These are phyloP conservation scores for Parapristionchus giblindavisi DNA, from an alignment of 2,888 invertebrate species.

Conservation along the genomic window DNA sequence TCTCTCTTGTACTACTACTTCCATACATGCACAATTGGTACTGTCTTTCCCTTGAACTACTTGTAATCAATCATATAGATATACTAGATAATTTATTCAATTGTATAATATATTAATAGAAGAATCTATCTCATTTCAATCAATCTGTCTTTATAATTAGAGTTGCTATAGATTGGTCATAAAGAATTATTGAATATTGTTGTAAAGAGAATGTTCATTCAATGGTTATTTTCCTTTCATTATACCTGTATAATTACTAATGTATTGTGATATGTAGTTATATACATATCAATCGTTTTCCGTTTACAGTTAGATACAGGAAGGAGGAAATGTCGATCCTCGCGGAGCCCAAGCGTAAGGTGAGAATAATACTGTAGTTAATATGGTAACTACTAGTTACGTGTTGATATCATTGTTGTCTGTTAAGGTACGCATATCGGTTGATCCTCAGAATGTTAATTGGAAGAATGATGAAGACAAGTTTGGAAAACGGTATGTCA, in stretches of 20 bases:
- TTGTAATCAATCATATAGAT: no score
- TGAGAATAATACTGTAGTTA: conserved; percentile 44
- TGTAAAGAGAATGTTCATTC: no score
- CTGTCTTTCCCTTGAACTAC: no score
- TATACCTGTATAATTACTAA: background rate
- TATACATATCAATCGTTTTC: background rate
- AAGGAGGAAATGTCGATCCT: conserved; percentile 61
- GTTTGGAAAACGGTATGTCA: conserved; percentile 36
- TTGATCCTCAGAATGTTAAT: conserved; percentile 59
- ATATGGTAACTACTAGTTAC: background rate
- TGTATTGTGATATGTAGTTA: background rate
- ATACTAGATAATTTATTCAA: no score
- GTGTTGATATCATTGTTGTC: background rate
- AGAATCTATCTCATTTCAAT: no score
- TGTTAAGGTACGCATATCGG: conserved; percentile 37
- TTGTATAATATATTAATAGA: no score
- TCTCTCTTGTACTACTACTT: no score
- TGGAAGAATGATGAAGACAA: conserved; percentile 65
- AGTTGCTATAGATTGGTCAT: no score
- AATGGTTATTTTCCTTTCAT: no score
- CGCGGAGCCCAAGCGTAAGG: conserved; percentile 64
- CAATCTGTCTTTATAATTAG: no score
- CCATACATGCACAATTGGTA: no score
- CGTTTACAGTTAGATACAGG: conserved; percentile 17
- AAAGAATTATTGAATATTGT: no score